Percentiles rank a stretch among this genome's conserved stretches.
Evolutionary conservation across 2,888 invertebrate genomes (phyloP).

Genomic region (Apodemia duryi): DNA sequence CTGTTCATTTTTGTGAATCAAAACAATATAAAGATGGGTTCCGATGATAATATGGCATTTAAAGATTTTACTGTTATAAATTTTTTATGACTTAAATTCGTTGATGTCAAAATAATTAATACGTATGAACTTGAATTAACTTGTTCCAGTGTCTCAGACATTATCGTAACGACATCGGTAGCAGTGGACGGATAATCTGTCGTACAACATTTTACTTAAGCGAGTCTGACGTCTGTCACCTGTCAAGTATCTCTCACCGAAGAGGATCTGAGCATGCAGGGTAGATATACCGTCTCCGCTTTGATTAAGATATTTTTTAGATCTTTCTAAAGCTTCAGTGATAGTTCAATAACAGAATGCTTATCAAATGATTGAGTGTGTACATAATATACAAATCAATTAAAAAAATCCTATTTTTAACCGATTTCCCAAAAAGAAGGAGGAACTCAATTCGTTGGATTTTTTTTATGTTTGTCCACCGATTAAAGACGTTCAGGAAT

Average conservation of each 20-base stretch:
- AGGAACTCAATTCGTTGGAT: too few species aligned
- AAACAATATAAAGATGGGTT: not conserved
- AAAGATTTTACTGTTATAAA: not conserved
- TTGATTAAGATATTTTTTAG: constrained; percentile 3
- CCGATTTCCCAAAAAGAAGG: too few species aligned
- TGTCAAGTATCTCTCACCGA: constrained; percentile 8
- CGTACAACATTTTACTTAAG: constrained; percentile 35
- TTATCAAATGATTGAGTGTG: too few species aligned
- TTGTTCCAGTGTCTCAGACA: not conserved
- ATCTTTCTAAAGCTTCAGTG: too few species aligned
- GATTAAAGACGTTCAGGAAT: too few species aligned
- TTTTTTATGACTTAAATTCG: constrained; percentile 1
- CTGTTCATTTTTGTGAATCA: too few species aligned
- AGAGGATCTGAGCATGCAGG: constrained; percentile 1
- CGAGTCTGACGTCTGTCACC: constrained; percentile 3
- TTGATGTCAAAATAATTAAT: constrained; percentile 6
- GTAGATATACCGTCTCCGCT: constrained; percentile 17
- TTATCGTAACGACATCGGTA: constrained; percentile 26
- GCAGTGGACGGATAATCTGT: constrained; percentile 50
- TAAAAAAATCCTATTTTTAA: too few species aligned
- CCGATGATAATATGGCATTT: not conserved
- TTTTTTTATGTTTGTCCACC: too few species aligned
- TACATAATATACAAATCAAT: too few species aligned
- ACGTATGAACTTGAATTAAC: constrained; percentile 9
- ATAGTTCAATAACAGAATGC: too few species aligned